Conservation (phyloP, 2,888 invertebrate species). For the Rhagonycha lutea region DNA sequence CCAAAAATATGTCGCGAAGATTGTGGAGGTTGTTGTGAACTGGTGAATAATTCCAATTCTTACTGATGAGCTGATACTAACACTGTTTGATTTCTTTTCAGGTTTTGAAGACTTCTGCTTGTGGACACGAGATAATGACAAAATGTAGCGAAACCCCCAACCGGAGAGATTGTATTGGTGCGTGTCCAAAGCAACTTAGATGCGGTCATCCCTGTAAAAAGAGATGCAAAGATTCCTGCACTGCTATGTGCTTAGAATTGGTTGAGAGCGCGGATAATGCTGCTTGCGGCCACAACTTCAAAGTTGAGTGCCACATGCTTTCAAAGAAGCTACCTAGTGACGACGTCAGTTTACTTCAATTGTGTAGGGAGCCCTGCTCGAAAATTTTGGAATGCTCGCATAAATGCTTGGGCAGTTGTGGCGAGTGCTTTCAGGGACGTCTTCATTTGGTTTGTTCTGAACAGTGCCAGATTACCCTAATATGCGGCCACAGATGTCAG, state of each 20-base stretch:
- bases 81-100: neutral
- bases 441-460: slow-evolving; percentile 63
- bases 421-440: slow-evolving; percentile 62
- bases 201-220: slow-evolving; percentile 60
- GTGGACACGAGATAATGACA: slow-evolving; percentile 44
- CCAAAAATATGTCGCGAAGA: slow-evolving; percentile 51
- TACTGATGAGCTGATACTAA: neutral
- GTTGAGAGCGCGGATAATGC: slow-evolving; percentile 36
- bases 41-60: slow-evolving; percentile 44
- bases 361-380: slow-evolving; percentile 57
- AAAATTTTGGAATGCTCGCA: slow-evolving; percentile 57
- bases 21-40: slow-evolving; percentile 57
- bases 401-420: slow-evolving; percentile 60
- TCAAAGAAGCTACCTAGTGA: slow-evolving; percentile 3
- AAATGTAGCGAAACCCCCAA: slow-evolving; percentile 52
- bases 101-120: slow-evolving; percentile 32
- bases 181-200: slow-evolving; percentile 55
- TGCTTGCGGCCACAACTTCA: slow-evolving; percentile 59
- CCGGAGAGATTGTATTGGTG: slow-evolving; percentile 47
- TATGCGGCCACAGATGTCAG: slow-evolving; percentile 67
- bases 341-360: slow-evolving; percentile 42
- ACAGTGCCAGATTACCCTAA: slow-evolving; percentile 60
- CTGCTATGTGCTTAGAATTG: neutral
- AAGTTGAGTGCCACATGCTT: slow-evolving; percentile 53
- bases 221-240: slow-evolving; percentile 1